A percentile compares a stretch with the other conserved stretches of the same genome.
Conservation (phyloP, 2,888 invertebrate genomes). For the Celastrina argiolus region DNA sequence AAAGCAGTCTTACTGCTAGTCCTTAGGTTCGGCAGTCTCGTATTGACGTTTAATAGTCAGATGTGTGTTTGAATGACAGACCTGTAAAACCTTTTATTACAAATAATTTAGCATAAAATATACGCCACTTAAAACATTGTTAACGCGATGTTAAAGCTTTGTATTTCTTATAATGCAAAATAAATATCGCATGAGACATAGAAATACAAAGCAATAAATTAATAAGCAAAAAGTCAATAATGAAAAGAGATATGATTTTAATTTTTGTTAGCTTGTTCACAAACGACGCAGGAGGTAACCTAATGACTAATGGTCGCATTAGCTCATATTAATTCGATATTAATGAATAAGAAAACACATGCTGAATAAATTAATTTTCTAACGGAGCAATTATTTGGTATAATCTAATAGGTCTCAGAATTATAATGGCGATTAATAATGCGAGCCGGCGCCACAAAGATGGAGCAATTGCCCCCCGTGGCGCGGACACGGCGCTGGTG, state of each 20-base stretch:
- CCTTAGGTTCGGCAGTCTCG: too few relatives aligned
- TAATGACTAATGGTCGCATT: constrained; percentile 4
- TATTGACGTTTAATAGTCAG: too few relatives aligned
- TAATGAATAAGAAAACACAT: constrained; percentile 15
- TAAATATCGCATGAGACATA: neutral
- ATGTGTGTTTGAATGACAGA: too few relatives aligned
- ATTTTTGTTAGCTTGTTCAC: constrained; percentile 7
- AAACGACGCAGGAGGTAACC: constrained; percentile 9
- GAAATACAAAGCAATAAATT: neutral
- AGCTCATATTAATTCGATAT: constrained; percentile 6
- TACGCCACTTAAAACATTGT: too few relatives aligned
- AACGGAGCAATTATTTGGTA: constrained; percentile 6
- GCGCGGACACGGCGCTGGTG: constrained; percentile 38
- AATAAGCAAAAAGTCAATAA: constrained; percentile 7
- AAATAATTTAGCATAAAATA: too few relatives aligned
- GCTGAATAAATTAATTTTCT: constrained; percentile 14
- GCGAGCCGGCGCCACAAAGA: constrained; percentile 40
- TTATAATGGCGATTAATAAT: constrained; percentile 18
- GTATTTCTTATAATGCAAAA: too few relatives aligned
- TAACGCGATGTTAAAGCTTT: too few relatives aligned
- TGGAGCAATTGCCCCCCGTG: constrained; percentile 42
- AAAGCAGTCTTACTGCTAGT: too few relatives aligned
- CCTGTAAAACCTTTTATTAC: too few relatives aligned
- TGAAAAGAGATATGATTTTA: neutral
- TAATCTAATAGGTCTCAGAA: constrained; percentile 12